Evolutionary conservation across 1,140 invertebrate species (phyloP).

Genomic region (Frieseomelitta varia): DNA sequence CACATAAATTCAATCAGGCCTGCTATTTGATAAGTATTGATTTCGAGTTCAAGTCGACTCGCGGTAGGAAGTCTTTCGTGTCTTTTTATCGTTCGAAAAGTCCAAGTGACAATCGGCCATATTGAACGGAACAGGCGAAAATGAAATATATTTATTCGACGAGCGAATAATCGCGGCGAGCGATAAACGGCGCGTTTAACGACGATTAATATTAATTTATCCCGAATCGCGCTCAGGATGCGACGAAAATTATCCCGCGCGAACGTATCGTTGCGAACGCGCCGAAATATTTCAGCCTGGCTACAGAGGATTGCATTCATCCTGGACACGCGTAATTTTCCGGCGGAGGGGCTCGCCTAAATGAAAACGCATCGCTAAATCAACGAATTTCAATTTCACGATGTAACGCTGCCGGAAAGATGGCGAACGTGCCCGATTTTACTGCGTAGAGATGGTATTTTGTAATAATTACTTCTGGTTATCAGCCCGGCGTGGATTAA

Average conservation of each 20-base stretch:
- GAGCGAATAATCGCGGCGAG: background rate
- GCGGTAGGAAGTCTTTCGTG: too few species aligned
- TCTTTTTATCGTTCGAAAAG: too few species aligned
- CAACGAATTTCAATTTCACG: background rate
- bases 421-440: background rate
- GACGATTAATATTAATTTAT: conserved; percentile 33
- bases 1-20: too few species aligned
- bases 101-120: too few species aligned
- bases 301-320: background rate
- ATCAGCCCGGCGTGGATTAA: background rate
- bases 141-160: background rate
- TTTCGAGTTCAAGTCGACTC: too few species aligned
- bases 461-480: background rate
- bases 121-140: too few species aligned
- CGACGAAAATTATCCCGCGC: conserved; percentile 11
- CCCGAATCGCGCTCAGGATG: background rate
- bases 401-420: background rate
- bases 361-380: conserved; percentile 5
- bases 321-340: conserved; percentile 7
- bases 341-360: background rate
- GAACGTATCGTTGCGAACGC: background rate
- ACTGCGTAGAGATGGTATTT: background rate
- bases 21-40: too few species aligned
- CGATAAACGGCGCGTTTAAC: conserved; percentile 1
- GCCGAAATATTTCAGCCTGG: background rate